Percentiles rank a stretch among this genome's conserved stretches.
Conservation (phyloP, 2,888 invertebrate species). For the Diabrotica balteata region DNA sequence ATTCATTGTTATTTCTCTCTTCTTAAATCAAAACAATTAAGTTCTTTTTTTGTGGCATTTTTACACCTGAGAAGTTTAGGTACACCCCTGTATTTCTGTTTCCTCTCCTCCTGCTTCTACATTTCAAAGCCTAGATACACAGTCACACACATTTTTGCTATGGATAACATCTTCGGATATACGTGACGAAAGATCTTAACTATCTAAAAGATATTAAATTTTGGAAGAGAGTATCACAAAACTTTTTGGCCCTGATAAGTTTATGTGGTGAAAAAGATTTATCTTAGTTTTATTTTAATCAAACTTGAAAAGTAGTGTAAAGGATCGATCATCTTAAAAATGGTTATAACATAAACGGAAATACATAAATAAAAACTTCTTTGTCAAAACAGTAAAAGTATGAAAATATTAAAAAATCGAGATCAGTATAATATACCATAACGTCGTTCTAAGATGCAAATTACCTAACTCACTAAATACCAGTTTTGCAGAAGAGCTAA, state of each 20-base stretch:
- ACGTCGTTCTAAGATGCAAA: no score
- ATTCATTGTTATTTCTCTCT: neutral
- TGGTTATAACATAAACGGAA: no score
- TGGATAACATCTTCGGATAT: slow-evolving; percentile 13
- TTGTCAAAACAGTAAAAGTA: no score
- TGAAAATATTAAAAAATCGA: no score
- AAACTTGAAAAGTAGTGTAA: no score
- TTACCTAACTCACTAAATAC: no score
- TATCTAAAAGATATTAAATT: slow-evolving; percentile 10
- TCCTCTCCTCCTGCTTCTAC: slow-evolving; percentile 1
- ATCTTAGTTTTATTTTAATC: no score
- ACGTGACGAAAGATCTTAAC: slow-evolving; percentile 17
- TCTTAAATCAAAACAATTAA: neutral
- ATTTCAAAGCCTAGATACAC: slow-evolving; percentile 17
- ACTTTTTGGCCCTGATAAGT: neutral
- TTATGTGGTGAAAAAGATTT: neutral
- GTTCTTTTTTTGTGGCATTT: no score
- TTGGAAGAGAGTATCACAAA: neutral
- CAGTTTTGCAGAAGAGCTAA: no score
- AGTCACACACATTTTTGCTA: slow-evolving; percentile 21
- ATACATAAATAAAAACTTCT: no score
- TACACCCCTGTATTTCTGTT: slow-evolving; percentile 4
- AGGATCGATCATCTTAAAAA: no score
- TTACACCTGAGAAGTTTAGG: neutral
- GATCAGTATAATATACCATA: no score